Evolutionary conservation across 1,140 invertebrate species (phyloP).

Genomic region (Drosophila bocqueti): DNA sequence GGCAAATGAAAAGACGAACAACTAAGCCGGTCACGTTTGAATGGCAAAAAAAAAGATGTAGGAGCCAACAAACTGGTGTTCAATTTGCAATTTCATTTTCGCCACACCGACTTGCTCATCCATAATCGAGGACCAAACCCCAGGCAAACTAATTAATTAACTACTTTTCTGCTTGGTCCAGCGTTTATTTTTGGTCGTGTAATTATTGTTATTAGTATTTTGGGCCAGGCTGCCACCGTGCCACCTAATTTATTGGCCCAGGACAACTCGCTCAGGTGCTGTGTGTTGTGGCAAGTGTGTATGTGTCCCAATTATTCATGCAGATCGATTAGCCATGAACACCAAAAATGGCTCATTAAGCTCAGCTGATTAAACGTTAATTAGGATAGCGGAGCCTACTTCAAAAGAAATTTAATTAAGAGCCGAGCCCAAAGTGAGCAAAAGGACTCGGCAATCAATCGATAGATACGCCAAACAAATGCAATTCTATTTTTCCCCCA

Average conservation of each 20-base stretch:
- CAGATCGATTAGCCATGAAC: constrained; percentile 70
- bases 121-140: constrained; percentile 35
- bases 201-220: constrained; percentile 60
- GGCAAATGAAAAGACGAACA: constrained; percentile 9
- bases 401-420: constrained; percentile 76
- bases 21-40: constrained; percentile 63
- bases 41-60: constrained; percentile 7
- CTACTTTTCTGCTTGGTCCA: constrained; percentile 53
- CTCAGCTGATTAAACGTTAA: constrained; percentile 72
- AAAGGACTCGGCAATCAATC: constrained; percentile 51
- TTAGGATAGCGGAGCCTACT: constrained; percentile 52
- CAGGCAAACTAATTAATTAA: constrained; percentile 68
- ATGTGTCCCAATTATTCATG: constrained; percentile 66
- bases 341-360: constrained; percentile 63
- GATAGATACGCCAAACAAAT: constrained; percentile 49
- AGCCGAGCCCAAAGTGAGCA: constrained; percentile 32
- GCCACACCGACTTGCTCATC: constrained; percentile 47
- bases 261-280: constrained; percentile 23
- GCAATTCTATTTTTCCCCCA: constrained; percentile 21
- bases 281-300: constrained; percentile 21
- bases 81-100: constrained; percentile 51
- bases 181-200: constrained; percentile 39
- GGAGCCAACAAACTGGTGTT: constrained; percentile 22
- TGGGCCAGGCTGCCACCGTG: constrained; percentile 11
- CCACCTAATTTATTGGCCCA: constrained; percentile 47